Evolutionary conservation across 2,888 invertebrate genomes (phyloP).

Genomic region (Hermodice carunculata): DNA sequence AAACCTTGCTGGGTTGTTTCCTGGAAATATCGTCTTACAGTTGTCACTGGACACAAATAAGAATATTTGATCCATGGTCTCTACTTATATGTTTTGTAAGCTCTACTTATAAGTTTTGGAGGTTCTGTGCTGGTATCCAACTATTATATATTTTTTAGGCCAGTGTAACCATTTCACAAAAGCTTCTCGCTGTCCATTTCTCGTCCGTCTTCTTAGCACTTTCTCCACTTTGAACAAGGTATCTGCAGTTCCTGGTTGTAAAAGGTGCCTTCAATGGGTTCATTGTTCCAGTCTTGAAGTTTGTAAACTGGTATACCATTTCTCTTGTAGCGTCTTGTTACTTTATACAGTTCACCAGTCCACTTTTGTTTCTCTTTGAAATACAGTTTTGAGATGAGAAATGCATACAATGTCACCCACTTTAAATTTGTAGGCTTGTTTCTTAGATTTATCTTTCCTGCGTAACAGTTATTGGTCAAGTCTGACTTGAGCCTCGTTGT

Average conservation of each 20-base stretch:
- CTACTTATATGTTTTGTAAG: no score
- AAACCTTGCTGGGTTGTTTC: no score
- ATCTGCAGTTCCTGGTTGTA: conserved; percentile 8
- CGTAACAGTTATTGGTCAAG: background rate
- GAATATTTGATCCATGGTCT: no score
- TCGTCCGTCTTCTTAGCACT: background rate
- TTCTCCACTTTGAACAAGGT: conserved; percentile 2
- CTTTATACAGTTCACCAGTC: conserved; percentile 1
- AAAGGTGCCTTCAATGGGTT: conserved; percentile 12
- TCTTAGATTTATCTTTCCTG: background rate
- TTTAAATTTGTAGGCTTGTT: background rate
- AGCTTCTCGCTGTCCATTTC: background rate
- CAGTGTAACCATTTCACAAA: background rate
- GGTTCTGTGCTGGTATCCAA: no score
- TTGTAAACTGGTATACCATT: background rate
- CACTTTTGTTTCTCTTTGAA: conserved; percentile 6
- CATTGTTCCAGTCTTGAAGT: background rate
- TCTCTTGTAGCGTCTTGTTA: background rate
- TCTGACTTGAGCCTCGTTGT: conserved; percentile 4
- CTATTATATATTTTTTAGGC: conserved; percentile 4
- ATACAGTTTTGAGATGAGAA: background rate
- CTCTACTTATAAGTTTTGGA: no score
- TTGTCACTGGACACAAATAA: no score
- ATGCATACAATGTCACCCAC: conserved; percentile 8
- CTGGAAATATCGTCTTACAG: no score